A percentile compares a stretch with the other conserved stretches of the same genome.
Conservation (phyloP, 2,113 vertebrate genomes). For the Phyllostomus hastatus region DNA sequence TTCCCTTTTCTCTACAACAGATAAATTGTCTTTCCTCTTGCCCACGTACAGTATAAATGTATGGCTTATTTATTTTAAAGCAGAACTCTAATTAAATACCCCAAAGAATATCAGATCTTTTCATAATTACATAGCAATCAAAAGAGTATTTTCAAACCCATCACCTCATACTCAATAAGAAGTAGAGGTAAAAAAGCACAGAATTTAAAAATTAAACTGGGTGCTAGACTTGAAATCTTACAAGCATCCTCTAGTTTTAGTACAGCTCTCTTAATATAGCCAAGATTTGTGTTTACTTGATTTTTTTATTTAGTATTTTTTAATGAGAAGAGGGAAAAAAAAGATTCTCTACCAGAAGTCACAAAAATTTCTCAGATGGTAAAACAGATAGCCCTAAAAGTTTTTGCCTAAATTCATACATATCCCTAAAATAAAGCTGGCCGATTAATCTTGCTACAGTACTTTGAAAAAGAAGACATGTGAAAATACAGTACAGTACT, state of each 20-base stretch:
- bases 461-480: constrained; percentile 36
- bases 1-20: constrained; percentile 9
- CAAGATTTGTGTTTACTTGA: constrained; percentile 64
- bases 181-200: constrained; percentile 7
- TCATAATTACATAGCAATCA: not conserved
- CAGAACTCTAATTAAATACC: not conserved
- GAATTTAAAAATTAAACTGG: constrained; percentile 67
- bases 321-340: constrained; percentile 46
- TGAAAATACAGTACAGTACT: constrained; percentile 38
- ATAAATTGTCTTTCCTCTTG: not conserved
- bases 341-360: constrained; percentile 43
- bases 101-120: constrained; percentile 28
- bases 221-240: constrained; percentile 68
- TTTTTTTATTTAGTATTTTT: constrained; percentile 69
- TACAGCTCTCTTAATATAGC: constrained; percentile 58
- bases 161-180: constrained; percentile 37
- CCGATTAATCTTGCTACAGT: constrained; percentile 15
- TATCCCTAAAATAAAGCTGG: constrained; percentile 65
- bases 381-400: constrained; percentile 64
- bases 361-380: constrained; percentile 61
- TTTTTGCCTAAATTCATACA: constrained; percentile 56
- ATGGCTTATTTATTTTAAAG: constrained; percentile 22
- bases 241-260: constrained; percentile 56
- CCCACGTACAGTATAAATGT: not conserved
- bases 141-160: constrained; percentile 17